phyloP scores from a whole-genome alignment of 2,797 vertebrate genomes.

The Neoniphon sammara region DNA sequence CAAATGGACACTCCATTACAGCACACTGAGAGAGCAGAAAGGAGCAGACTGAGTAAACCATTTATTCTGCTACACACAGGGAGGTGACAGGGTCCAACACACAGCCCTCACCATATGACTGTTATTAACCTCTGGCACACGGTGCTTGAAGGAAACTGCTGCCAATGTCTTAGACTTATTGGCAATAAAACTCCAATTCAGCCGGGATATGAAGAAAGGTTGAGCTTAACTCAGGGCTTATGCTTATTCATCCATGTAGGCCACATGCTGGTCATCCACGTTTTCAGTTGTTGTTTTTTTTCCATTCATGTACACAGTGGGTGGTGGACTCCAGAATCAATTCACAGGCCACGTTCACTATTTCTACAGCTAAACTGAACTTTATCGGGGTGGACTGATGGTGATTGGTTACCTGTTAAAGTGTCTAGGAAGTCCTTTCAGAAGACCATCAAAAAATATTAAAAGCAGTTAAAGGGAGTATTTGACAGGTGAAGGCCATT shows the following conservation, averaged over 20 bases:
- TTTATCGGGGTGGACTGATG: neutral
- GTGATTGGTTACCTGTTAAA: neutral
- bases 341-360: slow-evolving; percentile 19
- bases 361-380: slow-evolving; percentile 9
- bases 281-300: neutral
- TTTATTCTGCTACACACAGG: slow-evolving; percentile 13
- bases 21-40: neutral
- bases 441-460: neutral
- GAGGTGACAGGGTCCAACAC: slow-evolving; percentile 62
- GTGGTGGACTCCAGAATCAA: neutral
- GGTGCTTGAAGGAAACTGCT: slow-evolving; percentile 47
- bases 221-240: neutral
- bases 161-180: slow-evolving; percentile 48
- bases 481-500: slow-evolving; percentile 20
- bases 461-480: neutral
- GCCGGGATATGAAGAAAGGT: slow-evolving; percentile 57
- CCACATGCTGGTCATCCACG: slow-evolving; percentile 24
- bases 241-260: slow-evolving; percentile 33
- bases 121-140: slow-evolving; percentile 66
- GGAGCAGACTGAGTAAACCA: slow-evolving; percentile 1
- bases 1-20: neutral
- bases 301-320: neutral
- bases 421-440: neutral
- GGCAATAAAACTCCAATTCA: slow-evolving; percentile 66
- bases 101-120: slow-evolving; percentile 48